Base-by-base conservation (phyloP, 2,888 invertebrate genomes). In the Watsonalla cultraria region DNA sequence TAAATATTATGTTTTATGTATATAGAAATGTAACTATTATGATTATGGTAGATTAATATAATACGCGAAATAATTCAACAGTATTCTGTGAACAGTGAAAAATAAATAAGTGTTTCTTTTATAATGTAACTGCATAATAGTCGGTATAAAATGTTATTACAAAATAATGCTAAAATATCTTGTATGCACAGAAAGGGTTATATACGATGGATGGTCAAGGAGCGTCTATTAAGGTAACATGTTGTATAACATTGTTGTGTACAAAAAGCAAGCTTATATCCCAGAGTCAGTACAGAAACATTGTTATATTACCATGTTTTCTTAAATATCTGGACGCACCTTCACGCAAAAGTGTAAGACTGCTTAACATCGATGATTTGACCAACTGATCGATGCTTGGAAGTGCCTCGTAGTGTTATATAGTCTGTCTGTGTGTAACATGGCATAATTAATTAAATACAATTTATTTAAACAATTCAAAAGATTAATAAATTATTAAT, bases 381-480 rank as follows among this genome's bases (percentile, higher is more conserved):
- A 42, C 8, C 42, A 11, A 42, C 42, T 42, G 42, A 42, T 57
- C 39, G 61, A 62, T 64, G 59, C 64, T 62, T 56, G 45, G 54
- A 74, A 76, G 76, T 77, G 75, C 78, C 77, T 77, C 71, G 53
- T 64, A 56, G 61, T 59, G 61, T 60, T 66, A 56, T 61, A 63
- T 61, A 63, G 55, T 66, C 54, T 52, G 61, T 54, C 65, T 68
- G 68, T 74, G 66, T 78, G 35, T 62, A 65, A 76, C 64, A 65
- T 71, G 70, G 70, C 66, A 65, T 72, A 70, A 70, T 70, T 63
- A 60, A 65, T 66, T 58, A 61, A 66, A 68, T 65, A 64, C 63
- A 59, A 71, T 66, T 69, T 64, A 70, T 67, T 74, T 67, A 59
- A 66, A 62, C 11, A 11, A 42, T 66, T 59, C 55, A 56, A 60